phyloP scores from a whole-genome alignment of 1,140 invertebrate species.

The Drosophila pectinifera region DNA sequence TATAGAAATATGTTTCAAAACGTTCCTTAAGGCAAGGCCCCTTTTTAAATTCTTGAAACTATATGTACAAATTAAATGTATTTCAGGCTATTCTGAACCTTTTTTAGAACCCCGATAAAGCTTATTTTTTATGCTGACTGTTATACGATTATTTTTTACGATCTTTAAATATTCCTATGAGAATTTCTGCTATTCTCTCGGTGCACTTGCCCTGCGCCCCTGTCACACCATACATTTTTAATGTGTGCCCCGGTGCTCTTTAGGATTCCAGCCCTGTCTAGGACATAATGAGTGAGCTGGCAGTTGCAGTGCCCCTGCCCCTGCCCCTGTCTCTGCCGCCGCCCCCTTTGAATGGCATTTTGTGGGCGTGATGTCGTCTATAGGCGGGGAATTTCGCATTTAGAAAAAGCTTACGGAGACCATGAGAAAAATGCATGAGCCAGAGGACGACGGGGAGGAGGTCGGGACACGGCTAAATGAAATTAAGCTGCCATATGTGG shows the following conservation, averaged over 20 bases:
- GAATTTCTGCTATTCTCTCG: neutral
- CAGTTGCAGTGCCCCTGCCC: constrained; percentile 31
- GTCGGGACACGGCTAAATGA: constrained; percentile 37
- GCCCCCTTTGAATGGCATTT: constrained; percentile 42
- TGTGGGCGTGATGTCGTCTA: constrained; percentile 39
- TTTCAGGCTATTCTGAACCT: too few species aligned
- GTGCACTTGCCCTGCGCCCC: constrained; percentile 11
- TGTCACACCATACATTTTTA: constrained; percentile 49
- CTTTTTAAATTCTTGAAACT: too few species aligned
- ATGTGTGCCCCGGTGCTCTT: constrained; percentile 43
- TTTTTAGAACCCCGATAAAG: too few species aligned
- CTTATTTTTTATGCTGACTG: too few species aligned
- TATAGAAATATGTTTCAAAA: neutral
- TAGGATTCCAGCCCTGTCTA: constrained; percentile 52
- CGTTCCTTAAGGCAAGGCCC: too few species aligned
- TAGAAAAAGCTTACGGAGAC: constrained; percentile 41
- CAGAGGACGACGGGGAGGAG: neutral
- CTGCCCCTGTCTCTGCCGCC: too few species aligned
- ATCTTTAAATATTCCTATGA: neutral
- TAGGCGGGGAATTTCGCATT: constrained; percentile 45
- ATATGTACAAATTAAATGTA: too few species aligned
- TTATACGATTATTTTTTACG: too few species aligned
- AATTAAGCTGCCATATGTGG: constrained; percentile 52
- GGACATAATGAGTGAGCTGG: constrained; percentile 55
- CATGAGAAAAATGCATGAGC: constrained; percentile 55